Conservation (phyloP, 2,797 vertebrate species). For the Clamator glandarius region DNA sequence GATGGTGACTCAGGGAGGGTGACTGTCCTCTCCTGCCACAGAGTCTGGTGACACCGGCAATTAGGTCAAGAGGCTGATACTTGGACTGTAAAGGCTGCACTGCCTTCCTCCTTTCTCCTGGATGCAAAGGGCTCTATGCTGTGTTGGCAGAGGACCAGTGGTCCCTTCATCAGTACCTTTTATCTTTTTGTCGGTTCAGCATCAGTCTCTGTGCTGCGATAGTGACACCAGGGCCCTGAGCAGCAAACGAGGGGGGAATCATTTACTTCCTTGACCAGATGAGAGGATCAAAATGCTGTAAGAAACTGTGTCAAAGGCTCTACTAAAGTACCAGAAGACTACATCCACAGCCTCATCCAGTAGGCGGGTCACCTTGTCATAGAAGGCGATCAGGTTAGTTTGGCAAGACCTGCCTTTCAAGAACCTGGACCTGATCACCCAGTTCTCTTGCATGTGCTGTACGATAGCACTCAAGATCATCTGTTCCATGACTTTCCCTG, state of each 20-base stretch:
- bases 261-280: neutral
- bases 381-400: too few relatives aligned
- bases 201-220: neutral
- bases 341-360: too few relatives aligned
- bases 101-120: neutral
- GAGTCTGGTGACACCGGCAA: neutral
- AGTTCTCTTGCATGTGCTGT: too few relatives aligned
- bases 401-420: too few relatives aligned
- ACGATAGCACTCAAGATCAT: too few relatives aligned
- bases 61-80: neutral
- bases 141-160: neutral
- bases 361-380: too few relatives aligned
- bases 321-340: too few relatives aligned
- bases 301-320: too few relatives aligned
- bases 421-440: too few relatives aligned
- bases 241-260: neutral
- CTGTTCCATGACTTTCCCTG: too few relatives aligned
- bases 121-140: neutral
- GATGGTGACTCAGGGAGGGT: too few relatives aligned
- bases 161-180: neutral
- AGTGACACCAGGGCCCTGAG: neutral
- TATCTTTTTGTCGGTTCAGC: neutral
- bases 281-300: too few relatives aligned
- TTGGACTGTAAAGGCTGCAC: neutral
- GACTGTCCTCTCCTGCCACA: fast-evolving